Conservation (phyloP, 2,113 vertebrate species). For the Monopterus albus region DNA sequence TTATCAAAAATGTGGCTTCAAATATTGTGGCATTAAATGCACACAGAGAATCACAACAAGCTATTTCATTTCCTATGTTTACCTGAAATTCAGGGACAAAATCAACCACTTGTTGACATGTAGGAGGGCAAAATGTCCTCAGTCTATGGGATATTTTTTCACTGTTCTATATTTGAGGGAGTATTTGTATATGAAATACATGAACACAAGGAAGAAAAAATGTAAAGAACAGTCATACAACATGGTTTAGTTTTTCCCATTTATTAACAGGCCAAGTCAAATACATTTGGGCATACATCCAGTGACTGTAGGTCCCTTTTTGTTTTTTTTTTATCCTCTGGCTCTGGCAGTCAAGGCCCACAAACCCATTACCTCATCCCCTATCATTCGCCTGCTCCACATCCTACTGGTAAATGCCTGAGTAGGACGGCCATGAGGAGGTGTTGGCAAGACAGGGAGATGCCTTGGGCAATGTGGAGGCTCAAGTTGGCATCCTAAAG, state of each 20-base stretch:
- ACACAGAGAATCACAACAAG: too few relatives aligned
- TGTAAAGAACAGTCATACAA: neutral
- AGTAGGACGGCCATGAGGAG: constrained; percentile 4
- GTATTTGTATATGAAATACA: neutral
- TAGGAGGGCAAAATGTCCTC: neutral
- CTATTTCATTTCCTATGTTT: neutral
- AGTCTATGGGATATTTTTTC: neutral
- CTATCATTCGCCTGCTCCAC: constrained; percentile 16
- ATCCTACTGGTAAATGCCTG: constrained; percentile 22
- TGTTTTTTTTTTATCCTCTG: constrained; percentile 20
- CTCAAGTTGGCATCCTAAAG: constrained; percentile 62
- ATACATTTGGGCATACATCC: constrained; percentile 30
- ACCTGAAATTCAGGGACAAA: neutral
- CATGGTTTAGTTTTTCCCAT: constrained; percentile 15
- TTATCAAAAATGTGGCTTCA: too few relatives aligned
- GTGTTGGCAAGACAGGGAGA: neutral
- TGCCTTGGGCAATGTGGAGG: constrained; percentile 42
- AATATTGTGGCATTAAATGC: too few relatives aligned
- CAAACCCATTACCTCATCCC: constrained; percentile 5
- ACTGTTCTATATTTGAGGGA: neutral
- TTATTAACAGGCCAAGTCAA: constrained; percentile 23
- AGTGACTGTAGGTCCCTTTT: constrained; percentile 7
- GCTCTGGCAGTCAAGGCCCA: constrained; percentile 25
- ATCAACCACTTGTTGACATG: neutral
- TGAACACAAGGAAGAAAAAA: neutral